A percentile compares a stretch with the other conserved stretches of the same genome.
phyloP scores from a whole-genome alignment of 2,797 vertebrate species.

The Sebastes taczanowskii region DNA sequence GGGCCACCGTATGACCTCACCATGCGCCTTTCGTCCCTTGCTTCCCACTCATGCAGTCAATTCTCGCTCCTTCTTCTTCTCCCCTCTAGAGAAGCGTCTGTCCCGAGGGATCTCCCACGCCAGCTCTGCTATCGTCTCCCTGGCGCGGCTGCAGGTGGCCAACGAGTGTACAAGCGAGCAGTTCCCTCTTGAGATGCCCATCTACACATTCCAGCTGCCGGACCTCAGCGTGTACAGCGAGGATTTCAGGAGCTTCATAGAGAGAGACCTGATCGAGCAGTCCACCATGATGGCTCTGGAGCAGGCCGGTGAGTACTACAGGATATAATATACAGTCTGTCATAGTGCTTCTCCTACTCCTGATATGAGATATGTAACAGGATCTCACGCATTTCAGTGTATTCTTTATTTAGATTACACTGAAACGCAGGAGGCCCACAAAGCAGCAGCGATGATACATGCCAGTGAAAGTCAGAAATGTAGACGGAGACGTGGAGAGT shows the following conservation, averaged over 20 bases:
- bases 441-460: conserved; percentile 9
- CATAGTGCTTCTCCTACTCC: not conserved
- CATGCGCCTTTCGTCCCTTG: not conserved
- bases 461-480: conserved; percentile 12
- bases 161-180: conserved; percentile 94
- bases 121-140: conserved; percentile 97
- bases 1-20: not conserved
- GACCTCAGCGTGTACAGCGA: conserved; percentile 99
- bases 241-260: conserved; percentile 97
- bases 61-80: not conserved
- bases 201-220: conserved; percentile 99
- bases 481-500: conserved; percentile 24
- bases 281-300: conserved; percentile 98
- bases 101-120: conserved; percentile 98
- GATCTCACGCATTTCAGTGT: not conserved
- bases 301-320: conserved; percentile 88
- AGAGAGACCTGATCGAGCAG: conserved; percentile 97
- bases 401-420: conserved; percentile 1
- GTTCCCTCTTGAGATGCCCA: conserved; percentile 97
- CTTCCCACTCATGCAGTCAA: not conserved
- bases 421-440: conserved; percentile 7
- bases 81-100: conserved; percentile 91
- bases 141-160: conserved; percentile 95
- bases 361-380: conserved; percentile 18
- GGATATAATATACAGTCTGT: not conserved